These are phyloP conservation scores for Ovis canadensis DNA, from an alignment of 2,113 vertebrate species.

Conservation along the genomic window DNA sequence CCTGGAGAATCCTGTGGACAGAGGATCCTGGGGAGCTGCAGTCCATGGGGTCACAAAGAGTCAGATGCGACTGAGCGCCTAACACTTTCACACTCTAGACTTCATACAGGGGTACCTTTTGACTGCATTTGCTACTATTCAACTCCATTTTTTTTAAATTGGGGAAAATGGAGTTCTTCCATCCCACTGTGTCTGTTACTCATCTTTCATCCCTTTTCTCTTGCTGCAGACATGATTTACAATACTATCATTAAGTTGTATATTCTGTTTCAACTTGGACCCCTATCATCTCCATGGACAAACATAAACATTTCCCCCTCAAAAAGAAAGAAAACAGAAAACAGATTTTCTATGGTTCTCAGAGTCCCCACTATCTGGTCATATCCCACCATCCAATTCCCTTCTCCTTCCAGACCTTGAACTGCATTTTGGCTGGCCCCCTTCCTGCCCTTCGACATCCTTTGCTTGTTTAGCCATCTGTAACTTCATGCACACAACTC, in stretches of 20 bases:
- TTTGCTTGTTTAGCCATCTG: not conserved
- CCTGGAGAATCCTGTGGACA: not conserved
- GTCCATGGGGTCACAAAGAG: not conserved
- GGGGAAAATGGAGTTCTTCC: not conserved
- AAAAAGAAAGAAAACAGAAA: not conserved
- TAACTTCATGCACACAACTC: not conserved
- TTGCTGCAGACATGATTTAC: not conserved
- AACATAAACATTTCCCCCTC: not conserved
- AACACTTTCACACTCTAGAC: not conserved
- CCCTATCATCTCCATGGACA: not conserved
- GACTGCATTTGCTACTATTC: not conserved
- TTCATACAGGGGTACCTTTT: not conserved
- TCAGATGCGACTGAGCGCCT: not conserved
- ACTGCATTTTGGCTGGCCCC: not conserved
- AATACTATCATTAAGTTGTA: not conserved
- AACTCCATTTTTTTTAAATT: not conserved
- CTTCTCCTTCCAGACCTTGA: not conserved
- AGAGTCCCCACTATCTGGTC: not conserved
- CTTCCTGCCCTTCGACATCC: not conserved
- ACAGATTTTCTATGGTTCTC: not conserved
- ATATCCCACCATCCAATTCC: not conserved
- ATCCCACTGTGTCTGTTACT: too few species aligned
- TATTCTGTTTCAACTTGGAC: not conserved
- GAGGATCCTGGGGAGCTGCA: not conserved
- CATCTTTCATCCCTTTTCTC: not conserved